Conservation (phyloP, 2,113 vertebrate species). For the Collichthys lucidus region DNA sequence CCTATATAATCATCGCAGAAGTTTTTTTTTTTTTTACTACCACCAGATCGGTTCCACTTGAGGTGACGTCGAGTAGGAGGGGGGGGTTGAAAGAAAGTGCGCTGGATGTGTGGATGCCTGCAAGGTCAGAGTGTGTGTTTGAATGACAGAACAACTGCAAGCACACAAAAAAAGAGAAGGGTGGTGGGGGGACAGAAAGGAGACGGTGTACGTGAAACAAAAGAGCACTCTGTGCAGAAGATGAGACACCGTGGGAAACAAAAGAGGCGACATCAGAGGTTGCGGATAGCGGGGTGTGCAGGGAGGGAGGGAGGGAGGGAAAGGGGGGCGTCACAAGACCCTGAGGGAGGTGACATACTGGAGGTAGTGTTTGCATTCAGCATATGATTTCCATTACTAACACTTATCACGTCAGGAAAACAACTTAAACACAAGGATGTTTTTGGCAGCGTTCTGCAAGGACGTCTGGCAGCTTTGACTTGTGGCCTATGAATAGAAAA, state of each 20-base stretch:
- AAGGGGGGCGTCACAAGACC: conserved; percentile 65
- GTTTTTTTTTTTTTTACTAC: conserved; percentile 19
- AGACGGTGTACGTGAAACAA: conserved; percentile 53
- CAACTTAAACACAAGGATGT: conserved; percentile 36
- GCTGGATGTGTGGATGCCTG: conserved; percentile 33
- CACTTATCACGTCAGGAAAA: conserved; percentile 61
- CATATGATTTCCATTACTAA: conserved; percentile 71
- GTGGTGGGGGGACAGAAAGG: not conserved
- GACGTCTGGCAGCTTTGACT: conserved; percentile 27
- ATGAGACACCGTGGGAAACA: conserved; percentile 69
- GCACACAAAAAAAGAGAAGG: not conserved
- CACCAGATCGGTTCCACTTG: conserved; percentile 10
- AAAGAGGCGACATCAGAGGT: conserved; percentile 64
- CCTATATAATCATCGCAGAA: conserved; percentile 43
- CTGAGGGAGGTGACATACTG: conserved; percentile 43
- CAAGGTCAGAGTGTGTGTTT: conserved; percentile 53
- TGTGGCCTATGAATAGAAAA: conserved; percentile 13
- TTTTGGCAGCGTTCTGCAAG: conserved; percentile 32
- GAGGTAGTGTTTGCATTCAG: conserved; percentile 53
- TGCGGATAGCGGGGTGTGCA: conserved; percentile 23
- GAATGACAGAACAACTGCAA: conserved; percentile 56
- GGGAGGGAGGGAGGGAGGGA: not conserved
- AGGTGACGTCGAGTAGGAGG: conserved; percentile 19
- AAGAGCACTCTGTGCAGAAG: conserved; percentile 50
- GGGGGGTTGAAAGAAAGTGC: conserved; percentile 1